Base-by-base conservation (phyloP, 2,113 vertebrate genomes). In the Strigops habroptila region DNA sequence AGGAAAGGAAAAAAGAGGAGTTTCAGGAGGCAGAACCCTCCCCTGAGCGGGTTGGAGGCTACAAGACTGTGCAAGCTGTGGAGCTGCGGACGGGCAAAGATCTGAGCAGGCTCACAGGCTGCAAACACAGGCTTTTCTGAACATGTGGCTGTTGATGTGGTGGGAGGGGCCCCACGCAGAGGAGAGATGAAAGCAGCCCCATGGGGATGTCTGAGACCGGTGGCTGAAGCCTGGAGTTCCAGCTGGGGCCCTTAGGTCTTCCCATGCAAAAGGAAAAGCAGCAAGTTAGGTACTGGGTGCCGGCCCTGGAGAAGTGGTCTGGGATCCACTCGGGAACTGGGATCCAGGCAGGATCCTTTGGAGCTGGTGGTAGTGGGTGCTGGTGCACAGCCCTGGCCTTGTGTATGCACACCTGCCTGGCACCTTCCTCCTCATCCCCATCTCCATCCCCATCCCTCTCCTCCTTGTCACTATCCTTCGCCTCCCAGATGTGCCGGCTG, bases 401-500 rank as follows among this genome's bases (percentile, higher is more conserved):
- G 57, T 35, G 22, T 22, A 24, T 24, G 33, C 14, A 24, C 57
- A 35, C 33, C 14, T 15, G 22, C 9, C 9, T 10, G 57, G 22
- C 57, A 59, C 33, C 57, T 35, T 59, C 13, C 33, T 22, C 33
- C 55, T 23, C 33, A n/a, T 59, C 33, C 33, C 55, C 55, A 57
- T 33, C 53, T 18, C 53, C 18, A 57, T 33, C 53, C 15, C 51
- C 27, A 52, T 28, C 28, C 27, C 16, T 17, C 17, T 30, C 55
- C 13, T 7, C 57, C 33, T n/a, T 7, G 9, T 59, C 57, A 23
- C 21, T 33, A 59, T 35, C 33, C 51, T 24, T 52, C 44, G 90
- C 22, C 69, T 52, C 30, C 25, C 28, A 7, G 2, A 43, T 5
- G 30, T 5, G 43, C 43, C 0, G 0, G 33, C 64, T 25, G 52